Conservation (phyloP, 2,113 vertebrate genomes). For the Turnix velox region DNA sequence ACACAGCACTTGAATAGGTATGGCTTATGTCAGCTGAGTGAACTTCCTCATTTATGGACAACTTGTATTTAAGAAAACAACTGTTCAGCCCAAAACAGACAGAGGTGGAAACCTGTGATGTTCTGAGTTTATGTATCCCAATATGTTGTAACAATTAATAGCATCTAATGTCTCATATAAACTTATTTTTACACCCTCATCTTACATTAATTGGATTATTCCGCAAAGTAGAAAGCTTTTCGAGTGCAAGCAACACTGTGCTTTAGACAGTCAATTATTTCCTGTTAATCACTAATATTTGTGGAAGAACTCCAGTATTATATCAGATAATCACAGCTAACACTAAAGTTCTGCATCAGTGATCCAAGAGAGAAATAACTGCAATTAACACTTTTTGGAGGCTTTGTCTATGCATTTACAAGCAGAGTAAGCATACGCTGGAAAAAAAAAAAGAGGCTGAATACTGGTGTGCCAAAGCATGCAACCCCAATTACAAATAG, state of each 20-base stretch:
- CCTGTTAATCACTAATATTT: background rate
- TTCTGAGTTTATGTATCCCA: background rate
- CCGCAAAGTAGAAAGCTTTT: background rate
- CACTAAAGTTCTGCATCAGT: background rate
- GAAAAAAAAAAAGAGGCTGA: background rate
- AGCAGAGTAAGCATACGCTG: background rate
- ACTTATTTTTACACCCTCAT: background rate
- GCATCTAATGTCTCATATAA: background rate
- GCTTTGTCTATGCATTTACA: background rate
- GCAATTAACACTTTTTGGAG: background rate
- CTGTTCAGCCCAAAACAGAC: background rate
- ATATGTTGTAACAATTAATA: background rate
- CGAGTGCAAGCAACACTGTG: background rate
- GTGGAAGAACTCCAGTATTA: background rate
- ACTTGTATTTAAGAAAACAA: background rate
- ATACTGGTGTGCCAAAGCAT: background rate
- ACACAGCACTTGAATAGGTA: background rate
- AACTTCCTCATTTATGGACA: background rate
- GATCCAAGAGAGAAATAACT: background rate
- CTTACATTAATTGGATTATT: background rate
- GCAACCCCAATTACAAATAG: background rate
- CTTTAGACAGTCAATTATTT: background rate
- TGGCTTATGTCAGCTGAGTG: background rate
- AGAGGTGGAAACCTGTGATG: background rate
- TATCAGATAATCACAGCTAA: background rate